Evolutionary conservation across 2,113 vertebrate genomes (phyloP).

Genomic region (Nestor notabilis): DNA sequence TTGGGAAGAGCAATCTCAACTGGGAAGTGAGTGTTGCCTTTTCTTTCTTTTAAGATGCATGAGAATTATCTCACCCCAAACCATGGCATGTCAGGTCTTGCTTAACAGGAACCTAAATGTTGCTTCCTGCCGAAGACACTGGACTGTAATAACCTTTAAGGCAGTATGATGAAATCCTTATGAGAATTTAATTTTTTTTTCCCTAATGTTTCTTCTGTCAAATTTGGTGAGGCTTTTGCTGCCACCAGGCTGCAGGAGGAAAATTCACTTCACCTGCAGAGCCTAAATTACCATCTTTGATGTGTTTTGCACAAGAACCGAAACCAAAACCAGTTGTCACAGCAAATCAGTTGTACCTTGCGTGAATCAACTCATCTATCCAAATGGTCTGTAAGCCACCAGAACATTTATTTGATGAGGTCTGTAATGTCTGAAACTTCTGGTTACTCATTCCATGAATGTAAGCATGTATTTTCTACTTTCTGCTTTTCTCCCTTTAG

Average conservation of each 20-base stretch:
- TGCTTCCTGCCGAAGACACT: background rate
- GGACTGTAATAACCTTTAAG: background rate
- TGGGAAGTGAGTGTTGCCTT: background rate
- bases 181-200: background rate
- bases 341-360: background rate
- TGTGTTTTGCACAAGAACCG: background rate
- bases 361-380: background rate
- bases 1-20: background rate
- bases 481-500: background rate
- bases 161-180: background rate
- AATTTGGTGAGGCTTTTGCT: background rate
- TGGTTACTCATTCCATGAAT: background rate
- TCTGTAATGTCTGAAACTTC: background rate
- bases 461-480: background rate
- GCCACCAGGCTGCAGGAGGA: background rate
- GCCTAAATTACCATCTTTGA: background rate
- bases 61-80: background rate
- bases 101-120: background rate
- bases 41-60: background rate
- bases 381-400: background rate
- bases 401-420: background rate
- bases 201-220: background rate
- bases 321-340: background rate
- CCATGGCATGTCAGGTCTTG: background rate
- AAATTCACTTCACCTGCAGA: background rate